Conservation (phyloP, 2,797 vertebrate genomes). For the Pterois miles region DNA sequence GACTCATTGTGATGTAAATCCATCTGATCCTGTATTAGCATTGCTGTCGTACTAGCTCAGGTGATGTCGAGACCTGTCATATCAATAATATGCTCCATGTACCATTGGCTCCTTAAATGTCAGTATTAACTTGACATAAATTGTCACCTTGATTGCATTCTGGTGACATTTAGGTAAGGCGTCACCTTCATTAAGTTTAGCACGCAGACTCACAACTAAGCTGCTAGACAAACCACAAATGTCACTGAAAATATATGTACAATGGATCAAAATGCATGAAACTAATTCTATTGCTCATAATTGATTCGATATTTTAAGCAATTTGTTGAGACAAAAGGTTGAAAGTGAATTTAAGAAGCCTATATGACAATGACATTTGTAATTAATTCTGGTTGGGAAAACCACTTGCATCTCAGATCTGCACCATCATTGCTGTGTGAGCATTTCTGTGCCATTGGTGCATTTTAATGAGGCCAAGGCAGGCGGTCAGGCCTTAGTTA, state of each 20-base stretch:
- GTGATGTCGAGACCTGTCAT: not conserved
- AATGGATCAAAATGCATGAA: not conserved
- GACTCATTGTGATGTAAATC: conserved; percentile 44
- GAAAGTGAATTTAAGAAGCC: not conserved
- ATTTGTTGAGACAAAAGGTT: not conserved
- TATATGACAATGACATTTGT: not conserved
- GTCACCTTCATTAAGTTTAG: not conserved
- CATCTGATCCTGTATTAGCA: conserved; percentile 25
- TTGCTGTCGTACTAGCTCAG: conserved; percentile 17
- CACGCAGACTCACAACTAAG: not conserved
- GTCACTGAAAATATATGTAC: not conserved
- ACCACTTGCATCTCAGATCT: conserved; percentile 8
- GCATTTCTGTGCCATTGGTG: conserved; percentile 26
- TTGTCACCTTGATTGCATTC: conserved; percentile 2
- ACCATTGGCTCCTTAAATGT: not conserved
- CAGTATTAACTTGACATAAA: not conserved
- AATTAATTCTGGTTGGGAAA: not conserved
- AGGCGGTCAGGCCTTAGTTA: conserved; percentile 43
- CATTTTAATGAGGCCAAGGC: conserved; percentile 54
- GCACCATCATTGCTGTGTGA: conserved; percentile 33
- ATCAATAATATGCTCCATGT: not conserved
- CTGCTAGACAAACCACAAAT: not conserved
- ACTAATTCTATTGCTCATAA: not conserved
- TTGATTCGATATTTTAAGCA: not conserved
- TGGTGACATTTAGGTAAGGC: conserved; percentile 19